Conservation (phyloP, 2,888 invertebrate genomes). For the Magallana nippona region DNA sequence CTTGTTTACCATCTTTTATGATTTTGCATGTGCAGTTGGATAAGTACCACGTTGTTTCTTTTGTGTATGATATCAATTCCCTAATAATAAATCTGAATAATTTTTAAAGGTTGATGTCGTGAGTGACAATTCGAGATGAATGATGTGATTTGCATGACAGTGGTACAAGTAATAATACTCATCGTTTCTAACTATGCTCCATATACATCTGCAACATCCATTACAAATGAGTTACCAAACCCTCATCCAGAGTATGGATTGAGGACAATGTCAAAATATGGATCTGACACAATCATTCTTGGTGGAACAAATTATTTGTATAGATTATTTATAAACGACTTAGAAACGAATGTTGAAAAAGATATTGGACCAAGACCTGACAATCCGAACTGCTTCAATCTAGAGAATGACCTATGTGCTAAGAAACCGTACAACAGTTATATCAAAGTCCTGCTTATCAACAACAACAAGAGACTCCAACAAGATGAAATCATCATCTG, state of each 20-base stretch:
- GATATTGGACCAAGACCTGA: slow-evolving; percentile 86
- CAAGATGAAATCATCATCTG: slow-evolving; percentile 87
- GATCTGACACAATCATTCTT: slow-evolving; percentile 92
- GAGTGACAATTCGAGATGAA: slow-evolving; percentile 80
- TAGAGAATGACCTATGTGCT: slow-evolving; percentile 43
- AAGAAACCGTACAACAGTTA: slow-evolving; percentile 87
- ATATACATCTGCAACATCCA: background rate
- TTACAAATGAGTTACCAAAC: background rate
- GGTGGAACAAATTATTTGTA: slow-evolving; percentile 95
- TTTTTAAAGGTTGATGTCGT: no score
- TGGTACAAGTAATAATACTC: background rate
- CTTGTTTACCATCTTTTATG: no score
- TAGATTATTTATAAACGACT: slow-evolving; percentile 90
- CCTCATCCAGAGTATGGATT: background rate
- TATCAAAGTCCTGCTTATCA: slow-evolving; percentile 96
- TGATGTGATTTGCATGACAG: slow-evolving; percentile 85
- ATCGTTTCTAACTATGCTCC: background rate
- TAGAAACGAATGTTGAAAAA: slow-evolving; percentile 86
- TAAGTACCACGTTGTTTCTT: no score
- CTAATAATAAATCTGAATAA: no score
- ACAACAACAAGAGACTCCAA: slow-evolving; percentile 89
- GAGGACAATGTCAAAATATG: slow-evolving; percentile 70
- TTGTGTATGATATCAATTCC: no score
- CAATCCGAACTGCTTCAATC: slow-evolving; percentile 89
- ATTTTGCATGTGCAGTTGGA: no score